Evolutionary conservation across 2,888 invertebrate species (phyloP).

Genomic region (Dyspetes luteomarginatus): DNA sequence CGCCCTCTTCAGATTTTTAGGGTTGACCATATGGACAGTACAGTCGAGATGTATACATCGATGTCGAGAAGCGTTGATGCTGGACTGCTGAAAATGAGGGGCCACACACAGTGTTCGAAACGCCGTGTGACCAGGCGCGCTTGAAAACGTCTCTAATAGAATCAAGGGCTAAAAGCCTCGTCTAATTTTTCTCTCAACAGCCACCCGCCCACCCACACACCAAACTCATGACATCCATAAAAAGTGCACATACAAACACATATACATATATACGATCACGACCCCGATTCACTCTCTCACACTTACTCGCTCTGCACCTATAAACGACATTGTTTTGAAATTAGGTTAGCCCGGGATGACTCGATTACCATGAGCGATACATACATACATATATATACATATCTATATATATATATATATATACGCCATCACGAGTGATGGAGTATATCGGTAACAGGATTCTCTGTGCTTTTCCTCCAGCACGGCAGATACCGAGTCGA

Average conservation of each 20-base stretch:
- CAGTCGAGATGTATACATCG: not conserved
- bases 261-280: too few relatives aligned
- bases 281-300: constrained; percentile 31
- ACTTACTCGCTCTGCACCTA: constrained; percentile 57
- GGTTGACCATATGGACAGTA: not conserved
- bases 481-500: too few relatives aligned
- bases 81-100: constrained; percentile 75
- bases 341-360: constrained; percentile 76
- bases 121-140: constrained; percentile 73
- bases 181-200: constrained; percentile 80
- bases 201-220: too few relatives aligned
- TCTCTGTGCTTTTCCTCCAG: constrained; percentile 59
- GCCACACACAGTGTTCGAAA: constrained; percentile 71
- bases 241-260: too few relatives aligned
- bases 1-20: constrained; percentile 22
- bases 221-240: too few relatives aligned
- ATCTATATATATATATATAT: constrained; percentile 4
- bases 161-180: constrained; percentile 79
- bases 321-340: constrained; percentile 78
- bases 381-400: not conserved
- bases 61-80: constrained; percentile 28
- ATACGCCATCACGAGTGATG: constrained; percentile 64
- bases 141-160: constrained; percentile 78
- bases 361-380: constrained; percentile 65
- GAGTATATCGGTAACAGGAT: constrained; percentile 69